Evolutionary conservation across 2,797 vertebrate genomes (phyloP).

Genomic region (Fistularia tabacaria): DNA sequence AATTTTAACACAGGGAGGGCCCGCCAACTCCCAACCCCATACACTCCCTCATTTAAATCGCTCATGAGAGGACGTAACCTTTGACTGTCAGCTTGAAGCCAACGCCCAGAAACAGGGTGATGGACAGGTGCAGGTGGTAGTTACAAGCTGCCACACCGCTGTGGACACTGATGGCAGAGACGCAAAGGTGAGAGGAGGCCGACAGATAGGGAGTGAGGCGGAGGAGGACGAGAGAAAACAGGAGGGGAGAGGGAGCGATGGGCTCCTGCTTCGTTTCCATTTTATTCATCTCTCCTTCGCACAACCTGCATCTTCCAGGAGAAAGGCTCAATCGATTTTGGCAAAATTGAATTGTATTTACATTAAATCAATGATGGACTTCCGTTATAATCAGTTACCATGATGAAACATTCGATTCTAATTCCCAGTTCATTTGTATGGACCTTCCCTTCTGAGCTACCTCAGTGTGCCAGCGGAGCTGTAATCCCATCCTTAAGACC

Average conservation of each 20-base stretch:
- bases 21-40: not conserved
- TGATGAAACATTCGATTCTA: too few species aligned
- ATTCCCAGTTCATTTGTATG: too few species aligned
- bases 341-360: too few species aligned
- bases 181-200: not conserved
- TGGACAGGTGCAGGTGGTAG: conserved; percentile 37
- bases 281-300: not conserved
- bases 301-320: not conserved
- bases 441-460: too few species aligned
- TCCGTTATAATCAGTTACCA: not conserved
- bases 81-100: conserved; percentile 14
- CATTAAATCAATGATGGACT: too few species aligned
- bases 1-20: not conserved
- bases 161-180: not conserved
- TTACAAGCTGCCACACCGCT: conserved; percentile 5
- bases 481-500: too few species aligned
- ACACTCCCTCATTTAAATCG: conserved; percentile 8
- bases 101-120: conserved; percentile 26
- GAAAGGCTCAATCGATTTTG: too few species aligned
- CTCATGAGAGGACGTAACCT: conserved; percentile 13
- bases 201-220: not conserved
- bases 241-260: not conserved
- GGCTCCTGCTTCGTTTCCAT: not conserved
- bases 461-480: too few species aligned
- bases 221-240: not conserved